These are phyloP conservation scores for Lamellibrachia satsuma DNA, from an alignment of 2,888 invertebrate genomes.

Conservation along the genomic window DNA sequence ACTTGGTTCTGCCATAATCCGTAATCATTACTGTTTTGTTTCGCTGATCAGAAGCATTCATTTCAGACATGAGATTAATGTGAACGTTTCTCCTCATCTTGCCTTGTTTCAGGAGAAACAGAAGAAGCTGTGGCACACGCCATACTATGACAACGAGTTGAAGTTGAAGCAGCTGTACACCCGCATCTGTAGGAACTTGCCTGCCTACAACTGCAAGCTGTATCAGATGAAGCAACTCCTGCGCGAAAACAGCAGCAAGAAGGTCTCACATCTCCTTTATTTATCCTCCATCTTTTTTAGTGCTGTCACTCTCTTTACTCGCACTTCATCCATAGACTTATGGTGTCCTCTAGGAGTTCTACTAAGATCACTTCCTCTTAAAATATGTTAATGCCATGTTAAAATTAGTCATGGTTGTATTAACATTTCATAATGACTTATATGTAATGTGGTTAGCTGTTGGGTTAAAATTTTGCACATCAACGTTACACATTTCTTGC, in stretches of 20 bases:
- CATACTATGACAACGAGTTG: conserved; percentile 73
- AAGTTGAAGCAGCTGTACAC: conserved; percentile 74
- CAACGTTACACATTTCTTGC: no score
- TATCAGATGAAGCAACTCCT: conserved; percentile 74
- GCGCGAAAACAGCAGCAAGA: conserved; percentile 72
- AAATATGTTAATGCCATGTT: no score
- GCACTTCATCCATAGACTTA: conserved; percentile 68
- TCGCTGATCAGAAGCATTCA: neutral
- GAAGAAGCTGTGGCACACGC: conserved; percentile 73
- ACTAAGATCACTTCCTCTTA: no score
- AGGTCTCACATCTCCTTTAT: conserved; percentile 65
- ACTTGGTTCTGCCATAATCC: no score
- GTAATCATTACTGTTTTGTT: no score
- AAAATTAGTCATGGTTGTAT: no score
- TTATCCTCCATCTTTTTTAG: neutral
- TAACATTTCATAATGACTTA: no score
- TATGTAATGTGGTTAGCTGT: no score
- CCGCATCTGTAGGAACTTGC: conserved; percentile 73
- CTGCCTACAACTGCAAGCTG: conserved; percentile 72
- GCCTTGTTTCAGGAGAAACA: conserved; percentile 70
- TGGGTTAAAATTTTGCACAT: no score
- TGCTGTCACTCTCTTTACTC: neutral
- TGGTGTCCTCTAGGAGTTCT: no score
- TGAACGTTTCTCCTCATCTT: neutral
- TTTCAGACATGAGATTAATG: neutral